These are phyloP conservation scores for Cephalopterus ornatus DNA, from an alignment of 2,113 vertebrate genomes.

Conservation along the genomic window DNA sequence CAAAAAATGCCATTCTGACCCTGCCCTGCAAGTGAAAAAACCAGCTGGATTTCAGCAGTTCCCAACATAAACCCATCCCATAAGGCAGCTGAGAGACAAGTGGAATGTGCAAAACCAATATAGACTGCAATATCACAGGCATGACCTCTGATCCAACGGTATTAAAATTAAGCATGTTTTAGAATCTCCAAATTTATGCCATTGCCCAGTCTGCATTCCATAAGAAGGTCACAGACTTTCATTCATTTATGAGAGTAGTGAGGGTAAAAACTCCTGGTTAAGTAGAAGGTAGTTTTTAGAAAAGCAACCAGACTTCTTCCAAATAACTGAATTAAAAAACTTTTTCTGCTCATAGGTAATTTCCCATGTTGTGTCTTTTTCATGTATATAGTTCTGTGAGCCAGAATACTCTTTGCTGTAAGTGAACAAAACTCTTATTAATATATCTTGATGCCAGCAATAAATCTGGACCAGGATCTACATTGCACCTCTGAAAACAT, in stretches of 20 bases:
- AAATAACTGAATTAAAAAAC: neutral
- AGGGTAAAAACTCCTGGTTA: neutral
- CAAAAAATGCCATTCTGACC: rapidly evolving
- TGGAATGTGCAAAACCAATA: neutral
- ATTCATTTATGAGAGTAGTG: neutral
- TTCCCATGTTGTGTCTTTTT: neutral
- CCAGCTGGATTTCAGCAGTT: neutral
- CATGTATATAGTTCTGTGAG: neutral
- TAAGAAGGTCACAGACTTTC: neutral
- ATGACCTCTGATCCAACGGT: neutral
- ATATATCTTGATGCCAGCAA: neutral
- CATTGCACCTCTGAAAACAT: neutral
- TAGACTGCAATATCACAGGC: neutral
- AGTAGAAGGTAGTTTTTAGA: neutral
- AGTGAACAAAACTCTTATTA: neutral
- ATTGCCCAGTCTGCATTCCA: neutral
- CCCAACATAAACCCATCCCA: neutral
- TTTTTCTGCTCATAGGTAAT: neutral
- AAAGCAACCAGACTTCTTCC: neutral
- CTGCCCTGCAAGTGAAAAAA: neutral
- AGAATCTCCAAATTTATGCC: neutral
- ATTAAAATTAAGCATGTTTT: neutral
- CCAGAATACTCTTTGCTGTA: neutral
- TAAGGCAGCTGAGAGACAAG: neutral
- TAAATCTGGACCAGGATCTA: neutral